Percentiles rank a stretch among this genome's conserved stretches.
Conservation (phyloP, 2,797 vertebrate species). For the Rhinoraja longicauda region DNA sequence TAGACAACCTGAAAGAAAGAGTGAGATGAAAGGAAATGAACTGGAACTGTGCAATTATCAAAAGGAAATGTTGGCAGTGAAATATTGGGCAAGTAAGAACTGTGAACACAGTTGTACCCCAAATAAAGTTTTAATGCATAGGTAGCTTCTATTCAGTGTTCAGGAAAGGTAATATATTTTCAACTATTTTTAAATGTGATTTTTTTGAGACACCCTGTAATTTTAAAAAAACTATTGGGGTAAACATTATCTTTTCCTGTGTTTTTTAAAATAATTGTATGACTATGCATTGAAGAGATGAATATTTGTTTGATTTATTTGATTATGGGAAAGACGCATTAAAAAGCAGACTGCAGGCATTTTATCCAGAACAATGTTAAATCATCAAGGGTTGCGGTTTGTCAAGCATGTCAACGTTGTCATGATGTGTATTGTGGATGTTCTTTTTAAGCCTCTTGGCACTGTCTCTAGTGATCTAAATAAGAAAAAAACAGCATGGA, state of each 20-base stretch:
- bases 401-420: neutral
- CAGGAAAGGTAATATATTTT: neutral
- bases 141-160: neutral
- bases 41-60: too few relatives aligned
- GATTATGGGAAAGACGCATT: neutral
- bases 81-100: neutral
- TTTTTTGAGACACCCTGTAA: neutral
- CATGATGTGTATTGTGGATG: neutral
- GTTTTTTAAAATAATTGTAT: too few relatives aligned
- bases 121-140: neutral
- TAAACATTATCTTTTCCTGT: neutral
- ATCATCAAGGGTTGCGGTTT: neutral
- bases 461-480: neutral
- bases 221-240: neutral
- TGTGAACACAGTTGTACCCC: neutral
- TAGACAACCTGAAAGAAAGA: too few relatives aligned
- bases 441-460: neutral
- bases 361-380: neutral
- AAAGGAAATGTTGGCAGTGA: neutral
- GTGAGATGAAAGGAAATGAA: too few relatives aligned
- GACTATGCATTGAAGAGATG: too few relatives aligned
- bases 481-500: neutral
- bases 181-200: neutral
- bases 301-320: neutral
- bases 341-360: neutral